Conservation (phyloP, 2,888 invertebrate species). For the Aelia acuminata region DNA sequence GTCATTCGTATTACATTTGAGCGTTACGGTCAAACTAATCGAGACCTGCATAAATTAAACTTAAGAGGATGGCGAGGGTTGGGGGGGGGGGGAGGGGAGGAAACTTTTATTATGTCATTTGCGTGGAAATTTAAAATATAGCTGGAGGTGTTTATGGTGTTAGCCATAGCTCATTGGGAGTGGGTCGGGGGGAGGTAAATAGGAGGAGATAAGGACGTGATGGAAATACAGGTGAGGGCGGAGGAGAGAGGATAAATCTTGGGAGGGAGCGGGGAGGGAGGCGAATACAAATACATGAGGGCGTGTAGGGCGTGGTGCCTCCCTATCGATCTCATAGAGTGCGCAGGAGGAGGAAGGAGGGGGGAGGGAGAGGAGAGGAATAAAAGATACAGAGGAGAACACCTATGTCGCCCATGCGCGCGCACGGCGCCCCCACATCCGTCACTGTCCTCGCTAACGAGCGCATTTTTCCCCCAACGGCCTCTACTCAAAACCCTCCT, state of each 20-base stretch:
- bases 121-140: conserved; percentile 58
- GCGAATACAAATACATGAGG: conserved; percentile 60
- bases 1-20: conserved; percentile 39
- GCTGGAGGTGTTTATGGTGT: conserved; percentile 58
- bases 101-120: conserved; percentile 59
- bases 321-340: conserved; percentile 58
- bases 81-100: background rate
- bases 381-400: conserved; percentile 63
- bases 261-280: conserved; percentile 49
- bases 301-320: conserved; percentile 58
- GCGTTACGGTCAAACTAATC: conserved; percentile 45
- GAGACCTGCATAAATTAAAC: conserved; percentile 57
- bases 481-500: background rate
- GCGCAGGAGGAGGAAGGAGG: conserved; percentile 43
- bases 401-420: conserved; percentile 59
- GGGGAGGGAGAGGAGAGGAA: conserved; percentile 52
- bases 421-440: conserved; percentile 53
- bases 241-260: conserved; percentile 49
- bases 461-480: conserved; percentile 61
- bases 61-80: background rate
- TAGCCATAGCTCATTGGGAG: conserved; percentile 59
- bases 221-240: conserved; percentile 59
- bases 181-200: background rate
- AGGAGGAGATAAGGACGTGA: conserved; percentile 60
- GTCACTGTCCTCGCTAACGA: conserved; percentile 62